These are phyloP conservation scores for Coecobrya sp. DNA, from an alignment of 2,888 invertebrate species.

Conservation along the genomic window DNA sequence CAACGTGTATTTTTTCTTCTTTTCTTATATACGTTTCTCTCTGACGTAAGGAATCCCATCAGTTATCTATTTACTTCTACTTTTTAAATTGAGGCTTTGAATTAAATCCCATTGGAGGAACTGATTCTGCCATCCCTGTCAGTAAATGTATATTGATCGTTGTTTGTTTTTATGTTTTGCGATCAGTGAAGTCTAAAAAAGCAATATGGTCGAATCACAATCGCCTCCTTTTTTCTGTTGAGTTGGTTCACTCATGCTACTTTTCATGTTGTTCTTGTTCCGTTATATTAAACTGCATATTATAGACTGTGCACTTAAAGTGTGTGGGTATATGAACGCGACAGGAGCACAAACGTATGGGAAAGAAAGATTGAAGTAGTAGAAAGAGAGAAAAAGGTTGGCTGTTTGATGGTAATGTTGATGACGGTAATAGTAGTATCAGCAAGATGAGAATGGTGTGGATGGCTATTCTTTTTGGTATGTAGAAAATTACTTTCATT, in stretches of 20 bases:
- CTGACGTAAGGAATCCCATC: conserved; percentile 76
- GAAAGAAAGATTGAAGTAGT: not conserved
- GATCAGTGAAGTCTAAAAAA: conserved; percentile 58
- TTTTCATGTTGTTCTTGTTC: not conserved
- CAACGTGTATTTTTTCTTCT: conserved; percentile 37
- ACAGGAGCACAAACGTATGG: not conserved
- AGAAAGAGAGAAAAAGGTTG: conserved; percentile 3
- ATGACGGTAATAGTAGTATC: conserved; percentile 75
- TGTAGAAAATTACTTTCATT: conserved; percentile 82
- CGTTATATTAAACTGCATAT: not conserved
- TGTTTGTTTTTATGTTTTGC: conserved; percentile 79
- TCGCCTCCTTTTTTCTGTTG: conserved; percentile 10
- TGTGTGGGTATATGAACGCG: not conserved
- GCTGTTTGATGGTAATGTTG: conserved; percentile 73
- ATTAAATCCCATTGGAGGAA: conserved; percentile 78
- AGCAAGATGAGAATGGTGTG: conserved; percentile 73
- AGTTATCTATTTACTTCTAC: conserved; percentile 80
- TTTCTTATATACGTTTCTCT: conserved; percentile 14
- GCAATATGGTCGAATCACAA: conserved; percentile 29
- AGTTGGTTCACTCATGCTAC: not conserved
- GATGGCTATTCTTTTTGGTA: conserved; percentile 74
- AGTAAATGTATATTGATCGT: conserved; percentile 81
- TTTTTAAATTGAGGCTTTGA: conserved; percentile 79
- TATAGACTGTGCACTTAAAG: not conserved
- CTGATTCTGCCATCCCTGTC: conserved; percentile 75